A percentile compares a stretch with the other conserved stretches of the same genome.
phyloP scores from a whole-genome alignment of 2,888 invertebrate genomes.

The Ypsolopha sequella region DNA sequence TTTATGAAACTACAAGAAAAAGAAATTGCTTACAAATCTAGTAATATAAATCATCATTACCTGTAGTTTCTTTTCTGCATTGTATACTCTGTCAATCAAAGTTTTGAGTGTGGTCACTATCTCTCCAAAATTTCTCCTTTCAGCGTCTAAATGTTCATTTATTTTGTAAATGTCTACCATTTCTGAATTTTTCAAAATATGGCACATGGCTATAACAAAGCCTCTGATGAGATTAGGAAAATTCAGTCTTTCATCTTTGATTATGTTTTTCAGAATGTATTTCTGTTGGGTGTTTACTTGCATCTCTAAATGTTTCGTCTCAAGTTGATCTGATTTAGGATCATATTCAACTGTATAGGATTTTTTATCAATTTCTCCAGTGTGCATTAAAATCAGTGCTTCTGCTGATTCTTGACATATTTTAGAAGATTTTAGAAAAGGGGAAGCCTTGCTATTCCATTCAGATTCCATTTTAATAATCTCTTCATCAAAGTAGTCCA shows the following conservation, averaged over 20 bases:
- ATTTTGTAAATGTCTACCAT: slow-evolving; percentile 44
- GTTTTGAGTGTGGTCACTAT: slow-evolving; percentile 25
- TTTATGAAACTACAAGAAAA: not conserved
- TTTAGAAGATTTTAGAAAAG: slow-evolving; percentile 26
- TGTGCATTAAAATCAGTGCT: slow-evolving; percentile 38
- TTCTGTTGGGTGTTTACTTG: slow-evolving; percentile 53
- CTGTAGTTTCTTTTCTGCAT: slow-evolving; percentile 35
- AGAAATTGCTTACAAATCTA: not conserved
- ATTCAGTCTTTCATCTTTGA: slow-evolving; percentile 33
- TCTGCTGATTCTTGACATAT: slow-evolving; percentile 30
- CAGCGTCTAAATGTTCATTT: slow-evolving; percentile 35
- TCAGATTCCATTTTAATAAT: slow-evolving; percentile 29
- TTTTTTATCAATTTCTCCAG: slow-evolving; percentile 37
- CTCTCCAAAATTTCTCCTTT: slow-evolving; percentile 27
- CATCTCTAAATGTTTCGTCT: slow-evolving; percentile 36
- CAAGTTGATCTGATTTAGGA: slow-evolving; percentile 37
- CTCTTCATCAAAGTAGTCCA: slow-evolving; percentile 26
- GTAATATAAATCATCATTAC: slow-evolving; percentile 19
- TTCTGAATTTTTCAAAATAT: slow-evolving; percentile 37
- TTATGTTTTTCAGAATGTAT: slow-evolving; percentile 47
- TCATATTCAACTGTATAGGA: slow-evolving; percentile 48
- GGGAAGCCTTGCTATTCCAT: slow-evolving; percentile 35
- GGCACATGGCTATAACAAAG: slow-evolving; percentile 45
- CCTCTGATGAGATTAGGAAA: slow-evolving; percentile 51
- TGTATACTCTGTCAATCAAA: slow-evolving; percentile 33